Conservation (phyloP, 2,888 invertebrate species). For the Cheiracanthium punctorium region DNA sequence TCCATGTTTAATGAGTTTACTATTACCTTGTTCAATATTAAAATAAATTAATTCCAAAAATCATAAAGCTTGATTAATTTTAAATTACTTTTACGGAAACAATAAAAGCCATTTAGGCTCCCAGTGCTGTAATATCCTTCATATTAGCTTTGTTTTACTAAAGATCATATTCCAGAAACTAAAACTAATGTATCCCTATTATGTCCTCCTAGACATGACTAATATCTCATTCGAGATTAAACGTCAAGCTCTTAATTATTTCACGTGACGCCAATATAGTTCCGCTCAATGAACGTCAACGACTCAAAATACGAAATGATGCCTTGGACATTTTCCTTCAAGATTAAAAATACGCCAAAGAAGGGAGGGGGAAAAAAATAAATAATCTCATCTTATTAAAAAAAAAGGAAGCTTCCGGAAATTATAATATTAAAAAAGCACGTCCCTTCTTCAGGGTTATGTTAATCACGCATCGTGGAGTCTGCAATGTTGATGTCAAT, state of each 20-base stretch:
- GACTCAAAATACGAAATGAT: slow-evolving; percentile 13
- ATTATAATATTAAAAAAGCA: slow-evolving; percentile 43
- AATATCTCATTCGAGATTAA: slow-evolving; percentile 4
- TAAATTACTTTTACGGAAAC: too few relatives aligned
- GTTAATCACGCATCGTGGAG: slow-evolving; percentile 57
- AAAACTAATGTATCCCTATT: too few relatives aligned
- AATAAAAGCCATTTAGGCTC: too few relatives aligned
- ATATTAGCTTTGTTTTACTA: too few relatives aligned
- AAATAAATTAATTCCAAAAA: too few relatives aligned
- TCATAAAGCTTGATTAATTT: too few relatives aligned
- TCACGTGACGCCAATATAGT: slow-evolving; percentile 6
- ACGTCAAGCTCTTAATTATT: slow-evolving; percentile 15
- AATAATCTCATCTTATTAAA: neutral
- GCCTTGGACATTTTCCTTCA: slow-evolving; percentile 1
- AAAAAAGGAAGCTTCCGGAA: slow-evolving; percentile 15
- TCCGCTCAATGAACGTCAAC: slow-evolving; percentile 10
- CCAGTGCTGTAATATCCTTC: too few relatives aligned
- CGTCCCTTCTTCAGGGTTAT: slow-evolving; percentile 33
- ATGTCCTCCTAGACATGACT: neutral
- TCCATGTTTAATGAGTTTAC: too few relatives aligned
- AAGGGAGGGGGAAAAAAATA: neutral
- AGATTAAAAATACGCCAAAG: neutral
- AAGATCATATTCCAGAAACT: too few relatives aligned
- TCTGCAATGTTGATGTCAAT: slow-evolving; percentile 63
- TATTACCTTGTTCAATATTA: too few relatives aligned